phyloP scores from a whole-genome alignment of 37 sponge, comb jelly and placozoan species.

The Aplysina aerophoba region DNA sequence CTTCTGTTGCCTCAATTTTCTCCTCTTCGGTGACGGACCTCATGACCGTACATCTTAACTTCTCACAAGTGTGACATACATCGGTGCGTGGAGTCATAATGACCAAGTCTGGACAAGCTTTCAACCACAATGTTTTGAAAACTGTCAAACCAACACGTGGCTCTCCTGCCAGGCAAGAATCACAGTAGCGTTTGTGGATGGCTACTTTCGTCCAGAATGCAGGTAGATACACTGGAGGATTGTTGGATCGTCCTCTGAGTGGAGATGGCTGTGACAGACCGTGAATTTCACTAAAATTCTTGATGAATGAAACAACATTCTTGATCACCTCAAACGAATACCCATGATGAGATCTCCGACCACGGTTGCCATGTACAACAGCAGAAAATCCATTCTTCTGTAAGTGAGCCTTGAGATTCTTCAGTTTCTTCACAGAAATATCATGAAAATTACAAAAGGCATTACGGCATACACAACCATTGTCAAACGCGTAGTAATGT shows the following conservation, averaged over 20 bases:
- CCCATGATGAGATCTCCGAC: neutral
- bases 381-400: slow-evolving; percentile 30
- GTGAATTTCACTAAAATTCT: slow-evolving; percentile 20
- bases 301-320: slow-evolving; percentile 16
- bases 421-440: slow-evolving; percentile 31
- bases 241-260: slow-evolving; percentile 5
- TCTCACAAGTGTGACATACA: slow-evolving; percentile 43
- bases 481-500: slow-evolving; percentile 35
- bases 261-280: slow-evolving; percentile 28
- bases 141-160: neutral
- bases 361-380: slow-evolving; percentile 18
- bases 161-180: neutral
- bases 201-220: slow-evolving; percentile 2
- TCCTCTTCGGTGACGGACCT: slow-evolving; percentile 34
- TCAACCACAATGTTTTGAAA: slow-evolving; percentile 28
- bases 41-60: slow-evolving; percentile 3
- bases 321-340: slow-evolving; percentile 23
- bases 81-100: slow-evolving; percentile 40
- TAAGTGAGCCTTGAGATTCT: slow-evolving; percentile 29
- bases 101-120: slow-evolving; percentile 31
- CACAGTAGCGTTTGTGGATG: slow-evolving; percentile 9
- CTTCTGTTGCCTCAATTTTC: slow-evolving; percentile 22
- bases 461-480: slow-evolving; percentile 32
- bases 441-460: slow-evolving; percentile 37
- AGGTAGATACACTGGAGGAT: slow-evolving; percentile 42